Conservation (phyloP, 2,113 vertebrate species). For the Platichthys flesus region DNA sequence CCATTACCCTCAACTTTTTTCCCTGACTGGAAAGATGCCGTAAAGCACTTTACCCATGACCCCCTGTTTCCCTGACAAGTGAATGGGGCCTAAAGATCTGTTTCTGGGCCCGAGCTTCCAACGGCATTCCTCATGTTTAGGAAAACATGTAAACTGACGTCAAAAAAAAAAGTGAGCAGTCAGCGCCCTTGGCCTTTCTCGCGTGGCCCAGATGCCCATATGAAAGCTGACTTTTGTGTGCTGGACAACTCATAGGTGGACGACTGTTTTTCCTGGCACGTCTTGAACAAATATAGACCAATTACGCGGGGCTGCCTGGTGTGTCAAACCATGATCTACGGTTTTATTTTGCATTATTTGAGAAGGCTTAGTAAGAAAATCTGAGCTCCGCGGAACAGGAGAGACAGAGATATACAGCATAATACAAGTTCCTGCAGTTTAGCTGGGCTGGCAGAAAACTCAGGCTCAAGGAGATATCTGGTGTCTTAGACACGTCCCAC, state of each 20-base stretch:
- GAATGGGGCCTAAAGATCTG: conserved; percentile 63
- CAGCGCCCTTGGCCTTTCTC: conserved; percentile 68
- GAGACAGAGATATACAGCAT: conserved; percentile 40
- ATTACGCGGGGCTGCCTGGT: conserved; percentile 61
- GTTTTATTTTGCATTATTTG: conserved; percentile 75
- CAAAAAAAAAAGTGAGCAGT: conserved; percentile 73
- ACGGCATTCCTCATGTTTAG: conserved; percentile 75
- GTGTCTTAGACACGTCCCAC: conserved; percentile 40
- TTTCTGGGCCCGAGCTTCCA: conserved; percentile 57
- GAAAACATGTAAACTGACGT: conserved; percentile 76
- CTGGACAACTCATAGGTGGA: conserved; percentile 65
- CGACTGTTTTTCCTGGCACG: conserved; percentile 75
- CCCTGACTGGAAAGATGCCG: conserved; percentile 58
- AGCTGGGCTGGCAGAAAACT: conserved; percentile 49
- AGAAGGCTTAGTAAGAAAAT: conserved; percentile 57
- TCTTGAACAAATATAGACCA: conserved; percentile 73
- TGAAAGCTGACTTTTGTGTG: conserved; percentile 80
- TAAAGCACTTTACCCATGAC: conserved; percentile 70
- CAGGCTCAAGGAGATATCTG: conserved; percentile 47
- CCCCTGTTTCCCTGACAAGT: conserved; percentile 72
- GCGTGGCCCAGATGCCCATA: conserved; percentile 58
- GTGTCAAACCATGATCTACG: conserved; percentile 66
- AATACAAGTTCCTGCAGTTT: conserved; percentile 45
- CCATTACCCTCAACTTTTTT: conserved; percentile 41
- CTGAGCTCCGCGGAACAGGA: conserved; percentile 47